Percentiles rank a stretch among this genome's conserved stretches.
phyloP scores from a whole-genome alignment of 2,797 vertebrate genomes.

The Sebastes goodei region DNA sequence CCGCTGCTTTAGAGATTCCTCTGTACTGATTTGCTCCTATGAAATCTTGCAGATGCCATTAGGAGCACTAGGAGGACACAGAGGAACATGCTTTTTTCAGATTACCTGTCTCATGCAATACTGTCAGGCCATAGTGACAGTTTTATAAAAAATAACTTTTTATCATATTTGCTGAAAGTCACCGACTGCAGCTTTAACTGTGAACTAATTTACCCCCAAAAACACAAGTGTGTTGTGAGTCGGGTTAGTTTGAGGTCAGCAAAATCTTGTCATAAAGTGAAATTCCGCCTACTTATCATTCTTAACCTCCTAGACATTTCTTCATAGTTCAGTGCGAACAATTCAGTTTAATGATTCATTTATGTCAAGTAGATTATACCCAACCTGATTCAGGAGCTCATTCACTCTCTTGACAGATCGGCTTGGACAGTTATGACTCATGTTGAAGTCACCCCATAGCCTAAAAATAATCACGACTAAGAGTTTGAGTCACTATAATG shows the following conservation, averaged over 20 bases:
- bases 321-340: constrained; percentile 17
- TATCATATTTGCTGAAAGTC: neutral
- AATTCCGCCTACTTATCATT: neutral
- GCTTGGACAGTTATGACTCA: constrained; percentile 64
- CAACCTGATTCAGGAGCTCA: constrained; percentile 39
- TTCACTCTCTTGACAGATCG: constrained; percentile 47
- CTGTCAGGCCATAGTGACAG: neutral
- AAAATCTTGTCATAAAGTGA: neutral
- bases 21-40: neutral
- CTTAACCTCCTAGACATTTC: constrained; percentile 1
- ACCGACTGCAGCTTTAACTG: neutral
- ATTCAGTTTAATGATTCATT: constrained; percentile 45
- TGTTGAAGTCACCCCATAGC: constrained; percentile 33
- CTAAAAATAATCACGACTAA: constrained; percentile 56
- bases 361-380: constrained; percentile 25
- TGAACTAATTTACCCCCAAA: neutral
- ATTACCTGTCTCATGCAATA: neutral
- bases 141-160: neutral
- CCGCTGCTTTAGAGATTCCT: neutral
- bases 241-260: neutral
- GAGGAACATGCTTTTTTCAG: no score
- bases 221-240: neutral
- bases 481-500: constrained; percentile 33
- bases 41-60: neutral
- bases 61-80: no score